Evolutionary conservation across 2,113 vertebrate species (phyloP), one percentile per base, ranked within the genome.

Genomic region (Pterocles orientalis): DNA sequence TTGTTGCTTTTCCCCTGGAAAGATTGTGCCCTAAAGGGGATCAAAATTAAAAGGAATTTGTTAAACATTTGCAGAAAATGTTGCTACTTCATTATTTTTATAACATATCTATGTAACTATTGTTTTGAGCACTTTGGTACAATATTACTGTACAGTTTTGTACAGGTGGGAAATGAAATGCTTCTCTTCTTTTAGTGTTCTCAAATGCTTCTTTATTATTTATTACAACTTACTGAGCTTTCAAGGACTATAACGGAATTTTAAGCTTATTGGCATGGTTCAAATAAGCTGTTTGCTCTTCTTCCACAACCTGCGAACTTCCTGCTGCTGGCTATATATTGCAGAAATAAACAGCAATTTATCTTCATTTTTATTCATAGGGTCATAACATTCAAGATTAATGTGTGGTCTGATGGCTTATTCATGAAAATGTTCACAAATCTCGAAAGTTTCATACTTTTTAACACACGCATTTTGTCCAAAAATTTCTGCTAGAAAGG

Each of bases 361-460:
- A 45, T 92, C 47, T 87, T 94, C 62, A 68, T 83, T 91, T 68
- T 92, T 94, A 82, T 96, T 91, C 68, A 45, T 66, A 45, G 76
- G 86, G 78, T 92, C 65, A 75, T 89, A 93, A 68, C 60, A 56
- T 57, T 89, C 53, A 79, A 86, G 70, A 88, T 87, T 71, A 85
- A 68, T 91, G 69, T 75, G 33, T 39, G 45, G 54, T 82, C 10
- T 15, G 58, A 89, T 96, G 86, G 56, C 68, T 94, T 86, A 86
- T 90, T 87, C 66, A 93, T 92, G 57, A 89, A 73, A 72, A 54
- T 71, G 58, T 54, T 92, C 78, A 80, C 29, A 89, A 61, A 82
- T 87, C 76, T 69, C 23, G 5, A 36, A 7, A 33, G 39, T 82
- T 92, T 93, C 58, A 8, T 86, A 33, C 72, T 72, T 85, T 57